Percentiles rank a stretch among this genome's conserved stretches.
Evolutionary conservation across 1,140 invertebrate genomes (phyloP).

Genomic region (Anoplolepis gracilipes): DNA sequence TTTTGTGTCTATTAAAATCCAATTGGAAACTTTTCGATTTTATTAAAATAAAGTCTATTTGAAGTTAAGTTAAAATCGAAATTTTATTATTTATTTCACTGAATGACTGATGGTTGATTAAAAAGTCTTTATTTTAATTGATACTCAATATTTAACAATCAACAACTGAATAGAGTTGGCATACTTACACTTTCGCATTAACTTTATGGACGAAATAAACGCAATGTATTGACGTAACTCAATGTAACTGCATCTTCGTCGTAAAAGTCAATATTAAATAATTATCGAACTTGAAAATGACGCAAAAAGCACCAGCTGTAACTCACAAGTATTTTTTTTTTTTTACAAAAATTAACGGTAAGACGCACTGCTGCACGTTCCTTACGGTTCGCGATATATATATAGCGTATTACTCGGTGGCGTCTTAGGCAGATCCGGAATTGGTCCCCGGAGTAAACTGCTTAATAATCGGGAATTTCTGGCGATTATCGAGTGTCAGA

Average conservation of each 20-base stretch:
- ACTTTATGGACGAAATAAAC: not conserved
- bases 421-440: conserved; percentile 40
- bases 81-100: not conserved
- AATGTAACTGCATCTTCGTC: not conserved
- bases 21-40: not conserved
- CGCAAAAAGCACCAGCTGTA: conserved; percentile 46
- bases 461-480: conserved; percentile 63
- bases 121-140: not conserved
- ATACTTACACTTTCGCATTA: not conserved
- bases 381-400: conserved; percentile 12
- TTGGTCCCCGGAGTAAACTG: conserved; percentile 58
- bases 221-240: not conserved
- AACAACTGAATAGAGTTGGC: no score
- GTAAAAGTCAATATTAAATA: conserved; percentile 41
- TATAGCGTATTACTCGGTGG: conserved; percentile 28
- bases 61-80: not conserved
- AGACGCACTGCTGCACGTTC: not conserved
- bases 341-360: conserved; percentile 9
- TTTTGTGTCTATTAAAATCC: not conserved
- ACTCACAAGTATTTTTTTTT: conserved; percentile 10
- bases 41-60: not conserved
- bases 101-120: not conserved
- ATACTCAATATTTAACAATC: not conserved
- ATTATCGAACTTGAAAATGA: conserved; percentile 22
- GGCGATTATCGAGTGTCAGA: conserved; percentile 24